Percentiles rank a stretch among this genome's conserved stretches.
Evolutionary conservation across 2,888 invertebrate genomes (phyloP).

Genomic region (Mylabris sibirica): DNA sequence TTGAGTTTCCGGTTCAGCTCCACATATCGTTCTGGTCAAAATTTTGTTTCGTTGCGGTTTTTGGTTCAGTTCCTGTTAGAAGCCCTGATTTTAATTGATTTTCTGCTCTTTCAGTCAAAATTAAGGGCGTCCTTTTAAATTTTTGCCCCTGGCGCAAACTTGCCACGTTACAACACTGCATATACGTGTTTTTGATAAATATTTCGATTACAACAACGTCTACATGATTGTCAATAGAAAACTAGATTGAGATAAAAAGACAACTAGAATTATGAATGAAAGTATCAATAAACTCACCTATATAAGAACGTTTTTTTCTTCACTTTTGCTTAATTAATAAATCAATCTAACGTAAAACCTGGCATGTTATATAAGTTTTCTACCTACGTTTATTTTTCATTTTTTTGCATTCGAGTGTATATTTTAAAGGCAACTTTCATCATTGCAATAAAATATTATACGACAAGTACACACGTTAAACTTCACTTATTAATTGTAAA

Average conservation of each 20-base stretch:
- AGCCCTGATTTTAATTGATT: no score
- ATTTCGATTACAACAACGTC: not conserved
- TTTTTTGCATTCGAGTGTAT: not conserved
- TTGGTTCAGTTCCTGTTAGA: no score
- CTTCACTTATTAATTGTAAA: not conserved
- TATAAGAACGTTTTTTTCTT: not conserved
- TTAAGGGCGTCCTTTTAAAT: no score
- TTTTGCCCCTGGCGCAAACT: no score
- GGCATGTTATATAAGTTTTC: not conserved
- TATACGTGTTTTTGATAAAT: constrained; percentile 3
- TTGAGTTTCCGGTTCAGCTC: no score
- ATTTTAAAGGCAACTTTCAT: not conserved
- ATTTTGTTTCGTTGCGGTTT: no score
- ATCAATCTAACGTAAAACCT: not conserved
- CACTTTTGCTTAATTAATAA: no score
- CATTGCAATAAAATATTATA: constrained; percentile 7
- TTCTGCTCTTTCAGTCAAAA: no score
- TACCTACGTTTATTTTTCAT: not conserved
- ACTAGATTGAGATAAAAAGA: not conserved
- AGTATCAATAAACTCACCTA: not conserved
- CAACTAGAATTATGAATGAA: not conserved
- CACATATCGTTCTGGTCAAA: no score
- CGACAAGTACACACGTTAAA: not conserved
- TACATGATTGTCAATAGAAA: not conserved
- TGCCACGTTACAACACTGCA: no score